These are phyloP conservation scores for Petroica traversi DNA, from an alignment of 2,113 vertebrate genomes.

Conservation along the genomic window DNA sequence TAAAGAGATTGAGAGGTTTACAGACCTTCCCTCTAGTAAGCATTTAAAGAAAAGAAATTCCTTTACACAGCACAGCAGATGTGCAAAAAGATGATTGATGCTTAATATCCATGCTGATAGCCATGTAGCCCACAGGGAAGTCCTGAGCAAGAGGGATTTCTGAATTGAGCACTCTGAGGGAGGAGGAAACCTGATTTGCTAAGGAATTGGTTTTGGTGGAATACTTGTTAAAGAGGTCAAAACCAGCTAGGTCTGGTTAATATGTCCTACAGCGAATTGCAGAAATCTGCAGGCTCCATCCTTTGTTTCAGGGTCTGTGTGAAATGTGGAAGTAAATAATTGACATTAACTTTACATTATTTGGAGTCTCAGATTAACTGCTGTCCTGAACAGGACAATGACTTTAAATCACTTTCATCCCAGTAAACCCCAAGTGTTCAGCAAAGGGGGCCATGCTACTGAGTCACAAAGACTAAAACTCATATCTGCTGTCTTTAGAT, in stretches of 20 bases:
- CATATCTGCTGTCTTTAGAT: background rate
- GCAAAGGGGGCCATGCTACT: background rate
- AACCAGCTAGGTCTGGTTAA: background rate
- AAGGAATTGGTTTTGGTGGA: background rate
- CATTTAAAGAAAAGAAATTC: background rate
- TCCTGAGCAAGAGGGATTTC: background rate
- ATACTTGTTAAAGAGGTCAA: background rate
- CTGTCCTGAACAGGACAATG: background rate
- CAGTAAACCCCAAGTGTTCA: background rate
- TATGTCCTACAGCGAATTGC: background rate
- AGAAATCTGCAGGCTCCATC: background rate
- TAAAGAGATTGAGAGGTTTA: background rate
- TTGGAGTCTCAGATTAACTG: background rate
- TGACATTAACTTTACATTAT: background rate
- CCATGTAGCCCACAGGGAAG: background rate
- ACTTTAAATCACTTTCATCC: background rate
- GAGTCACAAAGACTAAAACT: background rate
- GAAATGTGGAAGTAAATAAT: background rate
- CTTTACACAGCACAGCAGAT: background rate
- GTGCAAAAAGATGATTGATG: background rate
- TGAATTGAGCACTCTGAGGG: background rate
- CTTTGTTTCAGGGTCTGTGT: background rate
- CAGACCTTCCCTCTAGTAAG: background rate
- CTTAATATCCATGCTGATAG: background rate
- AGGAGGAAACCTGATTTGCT: background rate